These are phyloP conservation scores for Spongilla lacustris DNA, from an alignment of 37 sponge, comb jelly and placozoan species.

Conservation along the genomic window DNA sequence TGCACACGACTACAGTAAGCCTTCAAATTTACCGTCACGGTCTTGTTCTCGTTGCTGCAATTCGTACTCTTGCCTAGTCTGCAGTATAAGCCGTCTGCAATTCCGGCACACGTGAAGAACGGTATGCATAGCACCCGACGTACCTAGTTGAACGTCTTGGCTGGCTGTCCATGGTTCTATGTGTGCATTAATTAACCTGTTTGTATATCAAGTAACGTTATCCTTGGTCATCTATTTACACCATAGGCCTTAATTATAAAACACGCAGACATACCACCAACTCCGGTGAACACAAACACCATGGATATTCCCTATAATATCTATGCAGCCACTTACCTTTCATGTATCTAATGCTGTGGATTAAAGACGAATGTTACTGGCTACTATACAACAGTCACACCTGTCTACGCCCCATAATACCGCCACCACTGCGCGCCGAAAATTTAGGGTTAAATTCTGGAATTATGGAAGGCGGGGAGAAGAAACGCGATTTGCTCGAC, in stretches of 20 bases:
- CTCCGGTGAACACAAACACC: not conserved
- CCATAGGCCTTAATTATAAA: not conserved
- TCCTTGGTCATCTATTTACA: not conserved
- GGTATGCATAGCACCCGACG: not conserved
- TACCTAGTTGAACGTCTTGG: slow-evolving; percentile 1
- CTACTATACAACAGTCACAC: not conserved
- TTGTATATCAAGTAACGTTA: not conserved
- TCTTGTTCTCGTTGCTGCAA: not conserved
- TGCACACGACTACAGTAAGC: not conserved
- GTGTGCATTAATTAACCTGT: not conserved
- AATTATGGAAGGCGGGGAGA: not conserved
- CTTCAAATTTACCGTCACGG: not conserved
- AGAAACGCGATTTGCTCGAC: not conserved
- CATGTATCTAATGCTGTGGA: not conserved
- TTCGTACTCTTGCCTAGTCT: not conserved
- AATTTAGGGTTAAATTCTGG: not conserved
- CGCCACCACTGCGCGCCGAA: not conserved
- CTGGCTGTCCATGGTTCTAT: not conserved
- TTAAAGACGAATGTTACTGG: not conserved
- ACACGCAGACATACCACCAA: too few relatives aligned
- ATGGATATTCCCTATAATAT: not conserved
- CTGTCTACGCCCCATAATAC: not conserved
- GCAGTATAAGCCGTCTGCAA: not conserved
- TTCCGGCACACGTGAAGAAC: not conserved
- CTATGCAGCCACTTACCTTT: not conserved